Evolutionary conservation across 2,888 invertebrate species (phyloP).

Genomic region (Tuberolachnus salignus): DNA sequence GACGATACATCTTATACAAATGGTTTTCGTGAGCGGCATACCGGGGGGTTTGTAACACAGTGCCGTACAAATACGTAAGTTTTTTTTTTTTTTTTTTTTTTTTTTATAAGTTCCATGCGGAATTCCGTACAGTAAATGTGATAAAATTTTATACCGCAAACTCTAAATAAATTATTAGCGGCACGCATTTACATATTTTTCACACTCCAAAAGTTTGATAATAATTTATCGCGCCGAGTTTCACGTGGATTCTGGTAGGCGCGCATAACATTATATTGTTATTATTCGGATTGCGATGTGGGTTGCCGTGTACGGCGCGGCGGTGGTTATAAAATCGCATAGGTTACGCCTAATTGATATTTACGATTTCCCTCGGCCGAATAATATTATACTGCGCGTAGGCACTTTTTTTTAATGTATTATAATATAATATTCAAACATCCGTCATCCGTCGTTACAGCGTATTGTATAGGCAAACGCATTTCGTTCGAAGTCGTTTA

Average conservation of each 20-base stretch:
- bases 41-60: too few relatives aligned
- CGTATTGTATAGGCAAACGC: not conserved
- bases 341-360: constrained; percentile 21
- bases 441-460: not conserved
- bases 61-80: too few relatives aligned
- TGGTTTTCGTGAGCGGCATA: too few relatives aligned
- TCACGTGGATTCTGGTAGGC: too few relatives aligned
- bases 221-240: too few relatives aligned
- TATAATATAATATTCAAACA: not conserved
- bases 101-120: too few relatives aligned
- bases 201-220: not conserved
- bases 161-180: too few relatives aligned
- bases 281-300: not conserved
- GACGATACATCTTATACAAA: too few relatives aligned
- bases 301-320: not conserved
- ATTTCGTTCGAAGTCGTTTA: not conserved
- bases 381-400: not conserved
- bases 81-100: too few relatives aligned
- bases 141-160: too few relatives aligned
- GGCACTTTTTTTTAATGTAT: constrained; percentile 3
- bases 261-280: not conserved
- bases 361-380: constrained; percentile 11
- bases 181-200: not conserved
- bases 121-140: too few relatives aligned
- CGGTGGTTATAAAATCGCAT: not conserved